phyloP scores from a whole-genome alignment of 2,888 invertebrate genomes.

The Macrophya alboannulata region DNA sequence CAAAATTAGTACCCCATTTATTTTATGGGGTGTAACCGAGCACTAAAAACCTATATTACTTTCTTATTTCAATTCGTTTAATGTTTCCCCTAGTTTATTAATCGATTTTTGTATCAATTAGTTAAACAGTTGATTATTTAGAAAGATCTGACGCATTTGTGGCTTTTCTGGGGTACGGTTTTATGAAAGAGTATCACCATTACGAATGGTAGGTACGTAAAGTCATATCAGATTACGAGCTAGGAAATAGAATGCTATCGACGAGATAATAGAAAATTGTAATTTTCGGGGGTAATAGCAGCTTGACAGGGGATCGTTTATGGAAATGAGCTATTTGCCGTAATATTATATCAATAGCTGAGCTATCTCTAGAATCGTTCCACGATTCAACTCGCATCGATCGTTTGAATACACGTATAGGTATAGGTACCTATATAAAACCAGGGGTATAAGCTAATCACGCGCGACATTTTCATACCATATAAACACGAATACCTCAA shows the following conservation, averaged over 20 bases:
- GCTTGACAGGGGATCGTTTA: constrained; percentile 41
- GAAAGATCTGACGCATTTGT: no score
- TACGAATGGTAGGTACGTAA: neutral
- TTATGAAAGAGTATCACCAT: neutral
- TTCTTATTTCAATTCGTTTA: neutral
- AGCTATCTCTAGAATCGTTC: constrained; percentile 19
- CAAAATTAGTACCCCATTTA: neutral
- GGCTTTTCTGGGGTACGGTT: neutral
- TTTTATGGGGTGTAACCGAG: neutral
- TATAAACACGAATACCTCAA: neutral
- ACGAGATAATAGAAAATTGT: constrained; percentile 31
- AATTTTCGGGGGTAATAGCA: constrained; percentile 29
- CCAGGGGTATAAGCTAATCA: neutral
- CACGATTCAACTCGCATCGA: constrained; percentile 8
- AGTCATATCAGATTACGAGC: neutral
- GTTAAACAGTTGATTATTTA: no score
- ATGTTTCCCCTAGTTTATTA: no score
- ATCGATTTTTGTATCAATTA: no score
- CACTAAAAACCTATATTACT: neutral
- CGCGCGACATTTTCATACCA: neutral
- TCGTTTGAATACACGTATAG: neutral
- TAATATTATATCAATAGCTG: constrained; percentile 34
- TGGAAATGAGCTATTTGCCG: constrained; percentile 34
- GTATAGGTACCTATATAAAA: neutral
- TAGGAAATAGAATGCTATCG: constrained; percentile 31